These are phyloP conservation scores for Drosophila neocordata DNA, from an alignment of 1,140 invertebrate genomes.

Conservation along the genomic window DNA sequence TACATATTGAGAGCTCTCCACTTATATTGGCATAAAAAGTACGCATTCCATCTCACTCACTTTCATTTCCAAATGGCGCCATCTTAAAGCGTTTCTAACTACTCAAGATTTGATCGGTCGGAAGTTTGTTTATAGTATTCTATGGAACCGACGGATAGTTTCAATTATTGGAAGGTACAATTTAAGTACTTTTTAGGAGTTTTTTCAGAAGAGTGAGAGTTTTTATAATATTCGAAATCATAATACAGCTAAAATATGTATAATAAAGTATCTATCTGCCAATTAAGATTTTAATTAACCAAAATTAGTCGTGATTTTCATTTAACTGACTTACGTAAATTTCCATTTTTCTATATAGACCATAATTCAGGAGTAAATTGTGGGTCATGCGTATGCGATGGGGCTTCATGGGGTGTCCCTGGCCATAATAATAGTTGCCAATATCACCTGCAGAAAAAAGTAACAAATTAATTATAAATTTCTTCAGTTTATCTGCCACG, in stretches of 20 bases:
- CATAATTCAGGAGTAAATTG: constrained; percentile 99
- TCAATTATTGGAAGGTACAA: no score
- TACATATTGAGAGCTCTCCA: neutral
- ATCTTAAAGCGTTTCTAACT: neutral
- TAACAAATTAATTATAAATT: constrained; percentile 3
- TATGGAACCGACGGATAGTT: no score
- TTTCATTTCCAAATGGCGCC: neutral
- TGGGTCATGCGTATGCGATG: constrained; percentile 99
- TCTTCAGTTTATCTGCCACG: constrained; percentile 44
- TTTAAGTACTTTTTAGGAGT: no score
- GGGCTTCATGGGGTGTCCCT: constrained; percentile 99
- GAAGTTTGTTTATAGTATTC: no score
- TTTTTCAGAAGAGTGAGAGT: no score
- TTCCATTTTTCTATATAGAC: constrained; percentile 99
- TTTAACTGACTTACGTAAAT: constrained; percentile 93
- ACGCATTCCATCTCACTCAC: neutral
- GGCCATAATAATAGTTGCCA: constrained; percentile 99
- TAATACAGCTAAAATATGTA: no score
- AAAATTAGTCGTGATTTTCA: neutral
- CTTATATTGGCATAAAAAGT: neutral
- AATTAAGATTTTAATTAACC: constrained; percentile 6
- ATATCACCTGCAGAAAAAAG: constrained; percentile 92
- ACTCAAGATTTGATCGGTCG: no score
- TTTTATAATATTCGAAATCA: no score
- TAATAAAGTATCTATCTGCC: no score